A percentile compares a stretch with the other conserved stretches of the same genome.
These are phyloP conservation scores for Athripsodes cinereus DNA, from an alignment of 2,888 invertebrate species.

Conservation along the genomic window DNA sequence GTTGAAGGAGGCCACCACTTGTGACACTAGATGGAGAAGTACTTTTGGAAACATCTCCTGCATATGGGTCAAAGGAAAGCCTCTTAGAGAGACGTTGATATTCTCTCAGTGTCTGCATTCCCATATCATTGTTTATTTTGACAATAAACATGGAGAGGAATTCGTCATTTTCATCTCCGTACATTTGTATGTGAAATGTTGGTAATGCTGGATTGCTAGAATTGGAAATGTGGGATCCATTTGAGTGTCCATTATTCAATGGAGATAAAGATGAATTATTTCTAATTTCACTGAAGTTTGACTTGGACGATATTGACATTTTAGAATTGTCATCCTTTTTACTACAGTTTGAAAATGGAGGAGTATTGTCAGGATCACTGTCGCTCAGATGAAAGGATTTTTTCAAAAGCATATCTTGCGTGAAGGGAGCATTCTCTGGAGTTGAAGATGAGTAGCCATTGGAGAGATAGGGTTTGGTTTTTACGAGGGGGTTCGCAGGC, in stretches of 20 bases:
- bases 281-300: conserved; percentile 11
- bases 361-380: conserved; percentile 40
- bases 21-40: conserved; percentile 48
- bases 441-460: conserved; percentile 23
- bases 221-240: conserved; percentile 40
- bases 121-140: conserved; percentile 44
- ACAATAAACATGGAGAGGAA: conserved; percentile 44
- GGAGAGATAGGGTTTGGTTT: conserved; percentile 16
- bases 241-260: conserved; percentile 42
- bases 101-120: conserved; percentile 46
- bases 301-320: conserved; percentile 27
- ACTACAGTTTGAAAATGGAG: conserved; percentile 34
- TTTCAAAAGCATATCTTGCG: conserved; percentile 13
- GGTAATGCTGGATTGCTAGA: conserved; percentile 34
- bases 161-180: conserved; percentile 45
- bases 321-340: conserved; percentile 37
- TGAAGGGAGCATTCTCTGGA: conserved; percentile 20
- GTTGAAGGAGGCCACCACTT: conserved; percentile 32
- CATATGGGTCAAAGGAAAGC: conserved; percentile 45
- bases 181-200: conserved; percentile 43
- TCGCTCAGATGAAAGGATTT: conserved; percentile 21
- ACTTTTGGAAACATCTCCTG: conserved; percentile 42
- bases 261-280: conserved; percentile 41
- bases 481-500: not conserved
- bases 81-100: conserved; percentile 47